phyloP scores from a whole-genome alignment of 2,797 vertebrate genomes.

The Mormyrops boulengeri region DNA sequence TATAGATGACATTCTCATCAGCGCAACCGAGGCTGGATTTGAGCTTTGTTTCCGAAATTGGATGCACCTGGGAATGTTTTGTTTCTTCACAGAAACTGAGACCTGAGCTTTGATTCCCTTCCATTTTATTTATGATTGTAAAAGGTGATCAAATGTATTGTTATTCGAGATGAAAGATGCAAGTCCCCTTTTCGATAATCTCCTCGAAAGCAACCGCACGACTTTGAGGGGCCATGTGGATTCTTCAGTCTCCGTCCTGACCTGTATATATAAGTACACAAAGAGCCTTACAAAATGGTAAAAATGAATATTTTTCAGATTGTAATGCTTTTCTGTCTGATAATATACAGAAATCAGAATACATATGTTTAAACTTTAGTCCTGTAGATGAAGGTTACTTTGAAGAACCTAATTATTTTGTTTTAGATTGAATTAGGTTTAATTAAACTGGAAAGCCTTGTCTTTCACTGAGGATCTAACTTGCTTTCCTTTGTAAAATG shows the following conservation, averaged over 20 bases:
- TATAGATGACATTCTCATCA: constrained; percentile 59
- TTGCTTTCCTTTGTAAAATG: not conserved
- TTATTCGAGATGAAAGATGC: not conserved
- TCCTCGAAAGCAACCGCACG: not conserved
- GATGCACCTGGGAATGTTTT: constrained; percentile 52
- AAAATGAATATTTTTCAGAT: not conserved
- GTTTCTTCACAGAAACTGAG: constrained; percentile 54
- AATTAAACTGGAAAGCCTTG: not conserved
- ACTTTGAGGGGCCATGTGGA: not conserved
- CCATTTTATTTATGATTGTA: not conserved
- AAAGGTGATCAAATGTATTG: not conserved
- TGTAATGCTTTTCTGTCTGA: not conserved
- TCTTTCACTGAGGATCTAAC: not conserved
- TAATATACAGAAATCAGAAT: not conserved
- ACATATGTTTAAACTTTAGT: not conserved
- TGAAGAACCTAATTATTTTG: not conserved
- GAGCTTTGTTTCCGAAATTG: constrained; percentile 16
- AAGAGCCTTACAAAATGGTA: not conserved
- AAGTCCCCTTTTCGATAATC: not conserved
- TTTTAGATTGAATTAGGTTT: not conserved
- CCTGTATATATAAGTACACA: not conserved
- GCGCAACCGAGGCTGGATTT: constrained; percentile 24
- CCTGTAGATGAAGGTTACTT: not conserved
- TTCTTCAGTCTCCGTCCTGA: not conserved
- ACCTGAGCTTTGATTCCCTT: not conserved